Conservation (phyloP, 23 tunicate genomes). For the Ciona savignyi region DNA sequence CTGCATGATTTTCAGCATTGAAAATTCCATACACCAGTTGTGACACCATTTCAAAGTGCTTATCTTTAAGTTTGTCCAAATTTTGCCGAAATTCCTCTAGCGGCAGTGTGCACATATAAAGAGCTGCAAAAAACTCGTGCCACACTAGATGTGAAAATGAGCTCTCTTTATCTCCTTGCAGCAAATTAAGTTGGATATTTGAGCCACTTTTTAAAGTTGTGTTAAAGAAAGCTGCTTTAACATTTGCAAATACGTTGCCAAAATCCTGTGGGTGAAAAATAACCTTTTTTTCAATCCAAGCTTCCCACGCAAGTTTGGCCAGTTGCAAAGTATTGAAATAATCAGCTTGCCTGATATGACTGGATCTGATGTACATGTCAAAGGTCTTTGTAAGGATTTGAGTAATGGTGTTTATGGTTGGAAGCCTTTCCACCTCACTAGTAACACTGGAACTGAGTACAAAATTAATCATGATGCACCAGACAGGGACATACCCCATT, state of each 20-base stretch:
- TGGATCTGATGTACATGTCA: background rate
- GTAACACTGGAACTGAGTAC: background rate
- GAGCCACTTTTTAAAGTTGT: background rate
- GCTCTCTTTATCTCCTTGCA: background rate
- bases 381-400: background rate
- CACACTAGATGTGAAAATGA: background rate
- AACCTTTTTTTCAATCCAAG: background rate
- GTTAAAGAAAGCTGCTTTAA: background rate
- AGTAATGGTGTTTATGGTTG: constrained; percentile 5
- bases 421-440: background rate
- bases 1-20: too few relatives aligned
- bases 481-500: constrained; percentile 8
- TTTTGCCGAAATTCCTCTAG: too few relatives aligned
- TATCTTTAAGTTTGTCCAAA: background rate
- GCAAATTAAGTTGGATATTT: background rate
- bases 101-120: background rate
- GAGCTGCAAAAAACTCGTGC: background rate
- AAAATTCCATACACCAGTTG: too few relatives aligned
- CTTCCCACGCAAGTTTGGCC: background rate
- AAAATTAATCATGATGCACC: constrained; percentile 8
- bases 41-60: too few relatives aligned
- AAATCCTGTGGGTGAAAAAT: background rate
- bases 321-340: background rate
- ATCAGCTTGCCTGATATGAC: background rate
- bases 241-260: background rate